phyloP scores from a whole-genome alignment of 2,113 vertebrate species.

The Megaceryle torquata region DNA sequence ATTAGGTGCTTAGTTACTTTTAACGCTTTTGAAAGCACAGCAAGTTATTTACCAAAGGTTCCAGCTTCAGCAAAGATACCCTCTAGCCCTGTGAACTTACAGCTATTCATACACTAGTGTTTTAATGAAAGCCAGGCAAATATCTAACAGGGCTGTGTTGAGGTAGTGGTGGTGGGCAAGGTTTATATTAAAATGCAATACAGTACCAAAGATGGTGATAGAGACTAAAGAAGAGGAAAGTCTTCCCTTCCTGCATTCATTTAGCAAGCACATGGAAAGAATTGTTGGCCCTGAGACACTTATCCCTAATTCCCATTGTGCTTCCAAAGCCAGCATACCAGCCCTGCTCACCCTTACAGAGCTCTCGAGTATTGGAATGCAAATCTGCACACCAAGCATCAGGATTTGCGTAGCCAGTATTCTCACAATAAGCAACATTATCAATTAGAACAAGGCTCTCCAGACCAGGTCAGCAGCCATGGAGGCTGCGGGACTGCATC shows the following conservation, averaged over 20 bases:
- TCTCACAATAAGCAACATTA: conserved; percentile 9
- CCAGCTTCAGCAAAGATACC: neutral
- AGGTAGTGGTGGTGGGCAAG: neutral
- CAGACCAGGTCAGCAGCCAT: neutral
- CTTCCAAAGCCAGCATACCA: neutral
- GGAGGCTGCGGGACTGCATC: neutral
- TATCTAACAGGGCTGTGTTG: neutral
- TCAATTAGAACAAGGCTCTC: neutral
- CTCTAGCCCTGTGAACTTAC: neutral
- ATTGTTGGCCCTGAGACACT: conserved; percentile 21
- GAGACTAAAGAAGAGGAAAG: conserved; percentile 39
- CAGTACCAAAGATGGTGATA: conserved; percentile 13
- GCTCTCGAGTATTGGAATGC: neutral
- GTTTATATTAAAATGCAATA: conserved; percentile 44
- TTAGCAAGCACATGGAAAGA: conserved; percentile 55
- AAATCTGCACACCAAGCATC: neutral
- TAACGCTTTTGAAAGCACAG: neutral
- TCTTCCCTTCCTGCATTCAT: neutral
- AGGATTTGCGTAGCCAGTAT: neutral
- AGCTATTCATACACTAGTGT: neutral
- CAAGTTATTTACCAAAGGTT: neutral
- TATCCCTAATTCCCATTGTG: conserved; percentile 36
- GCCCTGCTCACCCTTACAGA: neutral
- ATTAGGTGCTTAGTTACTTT: neutral
- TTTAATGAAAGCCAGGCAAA: conserved; percentile 51